A percentile compares a stretch with the other conserved stretches of the same genome.
These are phyloP conservation scores for Spodoptera exigua DNA, from an alignment of 2,888 invertebrate genomes.

Conservation along the genomic window DNA sequence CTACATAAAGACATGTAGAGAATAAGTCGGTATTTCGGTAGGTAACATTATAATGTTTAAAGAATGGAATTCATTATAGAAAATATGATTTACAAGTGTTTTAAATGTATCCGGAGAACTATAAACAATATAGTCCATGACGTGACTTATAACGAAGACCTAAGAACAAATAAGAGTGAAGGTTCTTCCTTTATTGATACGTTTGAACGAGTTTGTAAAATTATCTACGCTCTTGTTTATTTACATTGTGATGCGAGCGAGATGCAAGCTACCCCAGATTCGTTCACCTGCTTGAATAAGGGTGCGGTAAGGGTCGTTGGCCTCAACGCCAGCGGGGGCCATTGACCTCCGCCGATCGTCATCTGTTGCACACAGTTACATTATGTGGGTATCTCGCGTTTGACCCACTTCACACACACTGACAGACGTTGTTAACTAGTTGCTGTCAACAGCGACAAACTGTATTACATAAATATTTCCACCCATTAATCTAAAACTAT, in stretches of 20 bases:
- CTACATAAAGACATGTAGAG: background rate
- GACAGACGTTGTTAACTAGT: constrained; percentile 56
- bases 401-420: constrained; percentile 75
- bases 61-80: constrained; percentile 6
- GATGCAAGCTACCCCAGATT: constrained; percentile 62
- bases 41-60: background rate
- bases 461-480: constrained; percentile 65
- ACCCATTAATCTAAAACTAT: constrained; percentile 54
- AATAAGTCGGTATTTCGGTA: constrained; percentile 1
- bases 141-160: constrained; percentile 25
- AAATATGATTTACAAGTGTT: constrained; percentile 13
- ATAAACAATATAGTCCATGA: constrained; percentile 20
- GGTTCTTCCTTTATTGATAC: constrained; percentile 47
- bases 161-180: constrained; percentile 34
- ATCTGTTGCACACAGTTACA: constrained; percentile 76
- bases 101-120: constrained; percentile 9
- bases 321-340: constrained; percentile 70
- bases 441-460: constrained; percentile 49
- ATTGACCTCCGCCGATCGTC: constrained; percentile 71
- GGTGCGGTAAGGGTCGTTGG: constrained; percentile 70
- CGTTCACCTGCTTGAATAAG: constrained; percentile 63
- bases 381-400: constrained; percentile 66
- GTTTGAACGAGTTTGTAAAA: constrained; percentile 30
- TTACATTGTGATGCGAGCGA: constrained; percentile 35
- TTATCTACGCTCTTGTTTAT: constrained; percentile 42